Conservation (phyloP, 1,140 invertebrate species). For the Halictus rubicundus region DNA sequence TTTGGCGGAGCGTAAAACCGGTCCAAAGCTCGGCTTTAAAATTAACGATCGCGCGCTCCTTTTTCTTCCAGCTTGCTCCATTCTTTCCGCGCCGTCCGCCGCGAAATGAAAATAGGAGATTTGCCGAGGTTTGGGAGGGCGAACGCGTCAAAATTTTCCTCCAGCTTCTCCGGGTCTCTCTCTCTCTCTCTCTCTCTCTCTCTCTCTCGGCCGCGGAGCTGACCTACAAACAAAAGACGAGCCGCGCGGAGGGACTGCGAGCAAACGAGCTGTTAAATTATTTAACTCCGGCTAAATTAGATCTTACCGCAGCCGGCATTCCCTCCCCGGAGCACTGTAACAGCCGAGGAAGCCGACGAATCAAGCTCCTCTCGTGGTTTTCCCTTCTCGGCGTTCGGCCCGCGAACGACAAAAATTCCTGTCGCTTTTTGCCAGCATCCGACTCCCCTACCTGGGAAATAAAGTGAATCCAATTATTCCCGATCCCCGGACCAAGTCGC, state of each 20-base stretch:
- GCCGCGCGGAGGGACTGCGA: background rate
- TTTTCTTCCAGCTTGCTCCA: background rate
- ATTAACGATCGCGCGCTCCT: conserved; percentile 27
- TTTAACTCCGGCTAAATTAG: conserved; percentile 67
- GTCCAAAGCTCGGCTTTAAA: conserved; percentile 21
- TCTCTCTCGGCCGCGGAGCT: background rate
- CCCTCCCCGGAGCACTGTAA: background rate
- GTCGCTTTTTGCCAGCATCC: background rate
- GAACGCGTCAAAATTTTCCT: conserved; percentile 20
- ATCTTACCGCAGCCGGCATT: conserved; percentile 35
- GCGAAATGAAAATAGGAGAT: background rate
- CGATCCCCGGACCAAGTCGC: background rate
- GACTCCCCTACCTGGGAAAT: background rate
- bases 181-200: no score
- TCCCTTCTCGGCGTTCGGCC: background rate
- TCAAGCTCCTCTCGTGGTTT: background rate
- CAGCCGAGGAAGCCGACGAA: background rate
- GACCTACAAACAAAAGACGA: conserved; percentile 31
- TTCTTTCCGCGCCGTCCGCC: background rate
- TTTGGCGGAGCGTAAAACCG: conserved; percentile 8
- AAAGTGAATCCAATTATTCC: conserved; percentile 34
- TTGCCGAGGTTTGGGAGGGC: no score
- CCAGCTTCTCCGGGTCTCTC: background rate
- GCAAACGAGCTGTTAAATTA: conserved; percentile 66
- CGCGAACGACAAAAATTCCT: background rate